These are phyloP conservation scores for Syndactyla subalaris DNA, from an alignment of 2,797 vertebrate genomes.

Conservation along the genomic window DNA sequence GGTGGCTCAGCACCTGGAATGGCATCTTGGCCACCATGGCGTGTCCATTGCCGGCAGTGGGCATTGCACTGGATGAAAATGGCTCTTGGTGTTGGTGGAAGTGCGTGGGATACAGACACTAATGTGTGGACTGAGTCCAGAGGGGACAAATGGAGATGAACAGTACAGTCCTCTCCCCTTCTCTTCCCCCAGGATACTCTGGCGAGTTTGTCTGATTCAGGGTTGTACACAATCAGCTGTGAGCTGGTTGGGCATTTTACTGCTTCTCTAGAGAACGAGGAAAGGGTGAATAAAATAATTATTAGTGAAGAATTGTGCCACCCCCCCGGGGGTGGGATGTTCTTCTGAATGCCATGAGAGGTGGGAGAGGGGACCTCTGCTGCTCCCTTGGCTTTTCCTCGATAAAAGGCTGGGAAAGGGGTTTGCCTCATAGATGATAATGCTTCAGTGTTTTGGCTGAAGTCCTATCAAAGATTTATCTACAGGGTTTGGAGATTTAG, in stretches of 20 bases:
- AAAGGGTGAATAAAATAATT: constrained; percentile 22
- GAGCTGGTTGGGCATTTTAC: constrained; percentile 53
- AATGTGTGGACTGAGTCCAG: not conserved
- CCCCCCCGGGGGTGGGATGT: not conserved
- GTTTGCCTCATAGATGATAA: not conserved
- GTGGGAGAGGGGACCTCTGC: constrained; percentile 8
- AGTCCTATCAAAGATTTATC: constrained; percentile 8
- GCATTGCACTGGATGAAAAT: not conserved
- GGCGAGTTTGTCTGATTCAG: constrained; percentile 41
- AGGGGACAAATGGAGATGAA: not conserved
- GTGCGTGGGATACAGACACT: not conserved
- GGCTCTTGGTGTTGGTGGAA: not conserved
- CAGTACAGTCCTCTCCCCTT: not conserved
- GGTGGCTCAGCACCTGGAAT: not conserved
- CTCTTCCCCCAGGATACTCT: not conserved
- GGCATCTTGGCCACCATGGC: not conserved
- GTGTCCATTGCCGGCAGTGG: constrained; percentile 45
- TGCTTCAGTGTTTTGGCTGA: constrained; percentile 42
- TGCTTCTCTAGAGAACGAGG: constrained; percentile 41
- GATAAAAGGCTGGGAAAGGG: not conserved
- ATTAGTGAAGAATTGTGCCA: constrained; percentile 12
- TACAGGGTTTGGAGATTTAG: constrained; percentile 10
- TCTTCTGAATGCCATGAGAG: constrained; percentile 21
- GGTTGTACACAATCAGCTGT: constrained; percentile 54
- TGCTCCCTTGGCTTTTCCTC: constrained; percentile 6